These are phyloP conservation scores for Drosophila elegans DNA, from an alignment of 1,140 invertebrate species.

Conservation along the genomic window DNA sequence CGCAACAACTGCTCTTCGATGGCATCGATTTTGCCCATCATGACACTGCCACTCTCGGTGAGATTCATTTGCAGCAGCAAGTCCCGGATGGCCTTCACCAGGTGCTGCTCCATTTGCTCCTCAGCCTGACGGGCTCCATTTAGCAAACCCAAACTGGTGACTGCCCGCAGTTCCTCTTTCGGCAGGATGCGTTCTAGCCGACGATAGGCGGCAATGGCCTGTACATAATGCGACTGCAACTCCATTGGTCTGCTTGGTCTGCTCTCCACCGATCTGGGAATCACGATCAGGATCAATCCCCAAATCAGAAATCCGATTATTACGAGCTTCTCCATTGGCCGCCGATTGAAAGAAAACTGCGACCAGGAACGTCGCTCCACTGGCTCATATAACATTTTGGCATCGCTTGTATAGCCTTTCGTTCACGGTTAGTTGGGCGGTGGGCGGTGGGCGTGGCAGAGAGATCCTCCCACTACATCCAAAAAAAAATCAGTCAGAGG, in stretches of 20 bases:
- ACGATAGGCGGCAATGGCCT: slow-evolving; percentile 62
- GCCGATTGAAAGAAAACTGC: slow-evolving; percentile 38
- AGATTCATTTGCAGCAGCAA: slow-evolving; percentile 40
- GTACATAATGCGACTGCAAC: slow-evolving; percentile 66
- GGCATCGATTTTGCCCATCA: slow-evolving; percentile 61
- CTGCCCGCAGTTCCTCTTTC: slow-evolving; percentile 55
- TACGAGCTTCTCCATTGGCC: slow-evolving; percentile 17
- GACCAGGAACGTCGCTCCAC: slow-evolving; percentile 26
- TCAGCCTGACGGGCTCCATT: slow-evolving; percentile 72
- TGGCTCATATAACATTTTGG: slow-evolving; percentile 48
- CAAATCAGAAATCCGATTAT: background rate
- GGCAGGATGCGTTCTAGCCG: slow-evolving; percentile 60
- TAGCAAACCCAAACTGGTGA: slow-evolving; percentile 68
- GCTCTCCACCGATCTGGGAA: background rate
- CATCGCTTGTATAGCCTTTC: background rate
- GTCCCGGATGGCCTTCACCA: slow-evolving; percentile 58
- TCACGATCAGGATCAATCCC: slow-evolving; percentile 8
- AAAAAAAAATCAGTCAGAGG: too few relatives aligned
- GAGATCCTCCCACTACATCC: background rate
- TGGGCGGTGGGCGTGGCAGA: slow-evolving; percentile 26
- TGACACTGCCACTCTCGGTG: slow-evolving; percentile 24
- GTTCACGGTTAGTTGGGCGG: slow-evolving; percentile 55
- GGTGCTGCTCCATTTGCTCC: slow-evolving; percentile 68
- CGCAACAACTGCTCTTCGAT: slow-evolving; percentile 71
- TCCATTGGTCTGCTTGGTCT: slow-evolving; percentile 16